Evolutionary conservation across 2,113 vertebrate species (phyloP).

Genomic region (Probosciger aterrimus): DNA sequence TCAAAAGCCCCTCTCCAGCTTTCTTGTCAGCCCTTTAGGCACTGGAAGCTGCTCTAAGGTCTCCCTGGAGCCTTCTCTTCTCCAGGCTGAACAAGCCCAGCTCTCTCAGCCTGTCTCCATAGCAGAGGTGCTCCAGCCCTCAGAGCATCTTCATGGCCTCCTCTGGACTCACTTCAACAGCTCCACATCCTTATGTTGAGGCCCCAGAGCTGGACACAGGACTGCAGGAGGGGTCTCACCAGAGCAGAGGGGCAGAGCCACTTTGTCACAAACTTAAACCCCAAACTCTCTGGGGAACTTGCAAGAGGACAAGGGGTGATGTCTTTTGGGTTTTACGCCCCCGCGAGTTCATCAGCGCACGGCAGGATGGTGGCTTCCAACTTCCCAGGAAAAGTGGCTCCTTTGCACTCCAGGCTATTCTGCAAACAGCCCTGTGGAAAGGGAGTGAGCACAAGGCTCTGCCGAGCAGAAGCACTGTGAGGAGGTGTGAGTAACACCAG

Average conservation of each 20-base stretch:
- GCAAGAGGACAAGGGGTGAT: background rate
- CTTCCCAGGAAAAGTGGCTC: fast-evolving
- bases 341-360: fast-evolving
- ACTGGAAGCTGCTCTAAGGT: background rate
- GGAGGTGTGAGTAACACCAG: background rate
- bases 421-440: fast-evolving
- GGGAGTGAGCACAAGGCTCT: background rate
- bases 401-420: fast-evolving
- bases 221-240: background rate
- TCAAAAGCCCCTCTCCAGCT: background rate
- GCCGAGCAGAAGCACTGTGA: fast-evolving
- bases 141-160: background rate
- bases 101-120: background rate
- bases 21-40: background rate
- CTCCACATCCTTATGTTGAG: background rate
- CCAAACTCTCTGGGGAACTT: background rate
- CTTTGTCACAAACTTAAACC: background rate
- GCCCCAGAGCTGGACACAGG: background rate
- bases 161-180: background rate
- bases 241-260: background rate
- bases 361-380: background rate
- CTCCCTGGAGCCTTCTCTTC: background rate
- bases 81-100: background rate
- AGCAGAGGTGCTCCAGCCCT: background rate
- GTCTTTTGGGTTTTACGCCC: background rate